Base-by-base conservation (phyloP, 1,140 invertebrate genomes). In the Schlechtendalia chinensis region DNA sequence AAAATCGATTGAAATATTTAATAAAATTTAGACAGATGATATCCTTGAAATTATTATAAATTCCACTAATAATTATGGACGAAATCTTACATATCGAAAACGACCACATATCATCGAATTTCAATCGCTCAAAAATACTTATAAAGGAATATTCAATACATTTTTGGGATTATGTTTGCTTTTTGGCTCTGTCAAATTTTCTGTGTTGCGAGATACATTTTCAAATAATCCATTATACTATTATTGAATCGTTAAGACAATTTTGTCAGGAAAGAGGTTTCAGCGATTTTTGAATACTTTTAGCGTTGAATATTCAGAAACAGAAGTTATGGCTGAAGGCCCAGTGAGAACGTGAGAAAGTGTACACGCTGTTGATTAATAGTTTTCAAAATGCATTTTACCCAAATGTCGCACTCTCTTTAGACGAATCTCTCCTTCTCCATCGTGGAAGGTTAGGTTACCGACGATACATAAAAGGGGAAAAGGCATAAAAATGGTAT, bases 321-420 rank as follows among this genome's bases (percentile, higher is more conserved):
- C 22, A 67, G 45, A 11, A 45, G 65, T 67, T 45, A 10, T 5
- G 0, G 32, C 39, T 67, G 65, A 67, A 4, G 65, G 32, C 5
- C n/a, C 32, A 45, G 22, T 67, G 65, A 69, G 45, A 69, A 69
- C 45, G 45, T 47, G 65, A 67, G 0, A 32, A 19, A 5, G 32
- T 69, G 29, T 69, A 45, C 39, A 69, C 29, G 45, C 45, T 69
- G n/a, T 69, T 69, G 32, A 69, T 69, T 16, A n/a, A 69, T 47
- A 69, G 45, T 69, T 69, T 69, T 69, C 65, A 69, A 69, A 69
- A 69, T 1, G 65, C 65, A 22, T 69, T 67, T 69, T 47, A 67
- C 65, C 32, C 65, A 5, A 17, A 1, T 45, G 45, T 47, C 1
- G 19, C 22, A 32, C 63, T 22, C 1, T 67, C 32, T 12, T 67